phyloP scores from a whole-genome alignment of 2,797 vertebrate species.

The Adelosebastes latens region DNA sequence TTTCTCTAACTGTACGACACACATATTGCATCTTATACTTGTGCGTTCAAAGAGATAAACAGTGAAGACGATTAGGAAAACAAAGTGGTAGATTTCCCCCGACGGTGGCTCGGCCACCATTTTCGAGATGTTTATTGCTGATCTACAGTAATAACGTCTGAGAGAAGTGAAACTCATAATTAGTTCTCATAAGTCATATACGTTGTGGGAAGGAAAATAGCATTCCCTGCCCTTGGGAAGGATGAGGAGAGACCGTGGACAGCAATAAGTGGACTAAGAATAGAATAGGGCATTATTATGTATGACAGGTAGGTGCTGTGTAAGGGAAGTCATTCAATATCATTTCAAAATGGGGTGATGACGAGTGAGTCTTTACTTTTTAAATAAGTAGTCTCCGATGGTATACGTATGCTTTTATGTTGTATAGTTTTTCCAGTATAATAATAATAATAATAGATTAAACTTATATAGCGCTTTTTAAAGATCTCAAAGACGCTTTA shows the following conservation, averaged over 20 bases:
- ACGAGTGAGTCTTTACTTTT: background rate
- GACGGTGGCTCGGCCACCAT: slow-evolving; percentile 9
- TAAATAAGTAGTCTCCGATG: background rate
- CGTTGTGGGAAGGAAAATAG: slow-evolving; percentile 17
- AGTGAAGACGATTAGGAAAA: background rate
- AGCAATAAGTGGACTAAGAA: slow-evolving; percentile 58
- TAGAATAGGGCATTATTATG: slow-evolving; percentile 52
- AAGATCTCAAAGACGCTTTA: too few relatives aligned
- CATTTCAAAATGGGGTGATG: background rate
- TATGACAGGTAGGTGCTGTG: slow-evolving; percentile 21
- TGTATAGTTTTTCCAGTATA: background rate
- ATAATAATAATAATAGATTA: too few relatives aligned
- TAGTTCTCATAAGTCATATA: slow-evolving; percentile 18
- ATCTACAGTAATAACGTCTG: slow-evolving; percentile 27
- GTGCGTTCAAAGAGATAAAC: background rate
- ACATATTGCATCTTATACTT: background rate
- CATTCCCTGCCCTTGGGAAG: slow-evolving; percentile 43
- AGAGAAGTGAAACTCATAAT: slow-evolving; percentile 48
- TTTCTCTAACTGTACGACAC: background rate
- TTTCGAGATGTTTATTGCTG: slow-evolving; percentile 12
- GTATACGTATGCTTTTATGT: background rate
- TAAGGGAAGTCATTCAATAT: slow-evolving; percentile 33
- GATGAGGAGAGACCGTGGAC: slow-evolving; percentile 30
- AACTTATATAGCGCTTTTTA: too few relatives aligned
- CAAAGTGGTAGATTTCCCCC: slow-evolving; percentile 10